Evolutionary conservation across 2,888 invertebrate genomes (phyloP), one percentile per base, ranked within the genome.

Genomic region (Heteromyza rotundicornis): DNA sequence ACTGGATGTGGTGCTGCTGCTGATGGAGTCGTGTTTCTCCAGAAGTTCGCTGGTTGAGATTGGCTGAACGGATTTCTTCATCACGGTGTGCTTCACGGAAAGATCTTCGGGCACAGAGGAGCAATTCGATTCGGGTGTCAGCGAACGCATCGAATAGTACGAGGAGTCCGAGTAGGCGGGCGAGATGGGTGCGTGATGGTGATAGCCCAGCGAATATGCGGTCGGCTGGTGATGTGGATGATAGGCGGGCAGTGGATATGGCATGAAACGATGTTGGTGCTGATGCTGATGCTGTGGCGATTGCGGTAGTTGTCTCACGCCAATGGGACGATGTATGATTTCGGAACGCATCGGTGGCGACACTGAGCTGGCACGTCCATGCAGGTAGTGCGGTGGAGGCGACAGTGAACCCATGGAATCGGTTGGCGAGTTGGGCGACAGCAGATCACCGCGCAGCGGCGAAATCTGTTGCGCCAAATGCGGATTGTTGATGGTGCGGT

Each of bases 81-180:
- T 57, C 2, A 64, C 65, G 19, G 72, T 80, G 57, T 80, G 77
- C 63, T 82, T 83, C n/a, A 82, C 50, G 2, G 83, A 82, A 2
- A 82, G 71, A 72, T 83, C 83, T 70, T 83, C 83, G 2, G 83
- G 82, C 66, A 80, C 68, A 1, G 74, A 72, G 12, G 81, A 82
- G 60, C 80, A 80, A 55, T 77, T 80, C 2, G 81, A 80, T 59
- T 82, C 82, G 17, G 84, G 84, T 1, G 84, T 82, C 53, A 81
- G 62, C 2, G 84, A 83, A 55, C 83, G 77, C 72, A 81, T 80
- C 16, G 83, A 82, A 64, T 81, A 83, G 59, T 78, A 83, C 2
- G 83, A 82, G 22, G 79, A 79, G 57, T 82, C 82, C 17, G 83
- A 84, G 63, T 83, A 83, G n/a, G 82, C 80, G 14, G 83, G 83